These are phyloP conservation scores for Halcyon senegalensis DNA, from an alignment of 2,113 vertebrate species.

Conservation along the genomic window DNA sequence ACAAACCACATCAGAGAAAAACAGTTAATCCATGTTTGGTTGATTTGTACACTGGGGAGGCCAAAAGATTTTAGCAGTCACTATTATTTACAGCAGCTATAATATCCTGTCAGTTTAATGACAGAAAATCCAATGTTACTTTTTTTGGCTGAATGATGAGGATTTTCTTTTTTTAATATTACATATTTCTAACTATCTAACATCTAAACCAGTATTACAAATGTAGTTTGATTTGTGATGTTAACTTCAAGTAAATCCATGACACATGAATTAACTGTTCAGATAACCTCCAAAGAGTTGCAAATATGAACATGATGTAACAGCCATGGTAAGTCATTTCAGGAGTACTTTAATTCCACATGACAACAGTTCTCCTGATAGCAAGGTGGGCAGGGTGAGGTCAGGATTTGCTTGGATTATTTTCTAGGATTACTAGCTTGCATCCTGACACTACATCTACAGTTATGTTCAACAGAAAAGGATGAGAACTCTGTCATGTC, in stretches of 20 bases:
- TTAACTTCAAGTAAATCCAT: constrained; percentile 1
- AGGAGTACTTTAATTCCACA: neutral
- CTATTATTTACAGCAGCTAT: constrained; percentile 43
- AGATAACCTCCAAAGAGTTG: neutral
- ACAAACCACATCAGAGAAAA: constrained; percentile 49
- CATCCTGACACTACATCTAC: neutral
- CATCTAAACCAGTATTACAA: constrained; percentile 8
- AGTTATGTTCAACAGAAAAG: neutral
- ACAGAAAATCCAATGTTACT: neutral
- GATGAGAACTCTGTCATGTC: neutral
- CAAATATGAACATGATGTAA: constrained; percentile 1
- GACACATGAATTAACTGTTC: neutral
- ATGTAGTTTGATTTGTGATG: neutral
- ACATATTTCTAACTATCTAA: neutral
- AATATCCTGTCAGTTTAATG: constrained; percentile 33
- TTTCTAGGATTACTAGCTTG: neutral
- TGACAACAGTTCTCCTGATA: neutral
- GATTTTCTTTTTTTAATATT: neutral
- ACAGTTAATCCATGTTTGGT: constrained; percentile 32
- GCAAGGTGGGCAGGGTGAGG: neutral
- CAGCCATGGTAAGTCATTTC: neutral
- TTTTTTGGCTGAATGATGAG: neutral
- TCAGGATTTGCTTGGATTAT: neutral
- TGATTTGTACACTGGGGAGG: constrained; percentile 23
- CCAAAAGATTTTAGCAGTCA: constrained; percentile 41